Percentiles rank a stretch among this genome's conserved stretches.
Conservation (phyloP, 2,113 vertebrate genomes). For the Phyllostomus hastatus region DNA sequence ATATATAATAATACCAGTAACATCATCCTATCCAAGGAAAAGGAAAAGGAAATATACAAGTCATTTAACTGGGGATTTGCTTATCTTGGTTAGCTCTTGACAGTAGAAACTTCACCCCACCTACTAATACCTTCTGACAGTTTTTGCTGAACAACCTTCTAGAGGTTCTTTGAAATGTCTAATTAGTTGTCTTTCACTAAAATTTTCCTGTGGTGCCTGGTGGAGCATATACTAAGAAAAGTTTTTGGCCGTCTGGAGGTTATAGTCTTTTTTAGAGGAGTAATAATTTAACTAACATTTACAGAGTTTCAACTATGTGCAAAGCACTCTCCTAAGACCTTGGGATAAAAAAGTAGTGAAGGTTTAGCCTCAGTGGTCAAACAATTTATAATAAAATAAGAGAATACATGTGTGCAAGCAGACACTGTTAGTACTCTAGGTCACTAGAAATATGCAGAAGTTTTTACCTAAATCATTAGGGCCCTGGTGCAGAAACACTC, state of each 20-base stretch:
- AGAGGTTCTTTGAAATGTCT: neutral
- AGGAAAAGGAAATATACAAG: neutral
- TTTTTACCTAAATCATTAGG: neutral
- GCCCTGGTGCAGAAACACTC: fast-evolving
- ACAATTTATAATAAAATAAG: neutral
- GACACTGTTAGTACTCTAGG: neutral
- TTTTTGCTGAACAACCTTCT: neutral
- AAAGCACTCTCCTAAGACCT: neutral
- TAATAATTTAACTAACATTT: neutral
- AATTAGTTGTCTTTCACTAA: neutral
- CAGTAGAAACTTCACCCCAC: neutral
- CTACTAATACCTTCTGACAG: neutral
- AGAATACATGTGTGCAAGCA: neutral
- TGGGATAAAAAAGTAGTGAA: neutral
- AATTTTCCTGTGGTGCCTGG: neutral
- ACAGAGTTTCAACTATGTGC: neutral
- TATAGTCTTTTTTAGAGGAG: neutral
- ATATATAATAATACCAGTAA: neutral
- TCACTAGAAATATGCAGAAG: neutral
- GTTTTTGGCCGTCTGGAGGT: neutral
- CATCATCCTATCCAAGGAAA: neutral
- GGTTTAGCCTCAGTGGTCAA: neutral
- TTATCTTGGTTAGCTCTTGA: neutral
- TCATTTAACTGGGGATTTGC: neutral
- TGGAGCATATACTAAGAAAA: neutral